Percentiles rank a stretch among this genome's conserved stretches.
These are phyloP conservation scores for Ectemnius lituratus DNA, from an alignment of 2,888 invertebrate species.

Conservation along the genomic window DNA sequence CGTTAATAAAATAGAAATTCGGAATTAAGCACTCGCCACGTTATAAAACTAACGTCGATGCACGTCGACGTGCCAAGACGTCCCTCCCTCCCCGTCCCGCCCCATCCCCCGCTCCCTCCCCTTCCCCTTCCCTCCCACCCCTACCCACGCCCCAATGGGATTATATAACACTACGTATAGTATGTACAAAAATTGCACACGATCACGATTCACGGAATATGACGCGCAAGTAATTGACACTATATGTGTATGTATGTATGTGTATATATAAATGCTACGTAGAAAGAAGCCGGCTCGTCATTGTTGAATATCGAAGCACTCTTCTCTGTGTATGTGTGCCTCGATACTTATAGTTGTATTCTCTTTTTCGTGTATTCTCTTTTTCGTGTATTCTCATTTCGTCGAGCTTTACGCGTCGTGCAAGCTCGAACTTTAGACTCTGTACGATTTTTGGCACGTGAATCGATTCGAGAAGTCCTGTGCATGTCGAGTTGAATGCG, in stretches of 20 bases:
- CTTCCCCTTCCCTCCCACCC: background rate
- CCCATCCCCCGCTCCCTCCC: background rate
- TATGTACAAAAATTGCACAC: constrained; percentile 68
- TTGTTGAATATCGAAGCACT: background rate
- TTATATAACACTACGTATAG: constrained; percentile 24
- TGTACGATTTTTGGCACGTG: constrained; percentile 21
- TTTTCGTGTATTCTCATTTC: too few species aligned
- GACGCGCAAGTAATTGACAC: constrained; percentile 71
- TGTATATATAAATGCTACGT: constrained; percentile 41
- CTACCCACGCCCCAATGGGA: too few species aligned
- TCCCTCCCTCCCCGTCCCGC: background rate
- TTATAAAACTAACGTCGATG: constrained; percentile 37
- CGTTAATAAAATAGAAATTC: constrained; percentile 65
- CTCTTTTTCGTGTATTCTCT: too few species aligned
- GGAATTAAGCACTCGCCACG: constrained; percentile 40
- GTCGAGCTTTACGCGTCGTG: too few species aligned
- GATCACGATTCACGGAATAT: constrained; percentile 67
- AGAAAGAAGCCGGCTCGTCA: constrained; percentile 4
- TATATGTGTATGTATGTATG: constrained; percentile 20
- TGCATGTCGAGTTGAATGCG: background rate
- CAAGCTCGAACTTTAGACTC: too few species aligned
- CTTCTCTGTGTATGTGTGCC: background rate
- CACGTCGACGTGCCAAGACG: background rate
- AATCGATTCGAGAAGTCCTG: background rate
- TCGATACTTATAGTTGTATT: too few species aligned